These are phyloP conservation scores for Drosophila pseudoananassae DNA, from an alignment of 1,140 invertebrate species.

Conservation along the genomic window DNA sequence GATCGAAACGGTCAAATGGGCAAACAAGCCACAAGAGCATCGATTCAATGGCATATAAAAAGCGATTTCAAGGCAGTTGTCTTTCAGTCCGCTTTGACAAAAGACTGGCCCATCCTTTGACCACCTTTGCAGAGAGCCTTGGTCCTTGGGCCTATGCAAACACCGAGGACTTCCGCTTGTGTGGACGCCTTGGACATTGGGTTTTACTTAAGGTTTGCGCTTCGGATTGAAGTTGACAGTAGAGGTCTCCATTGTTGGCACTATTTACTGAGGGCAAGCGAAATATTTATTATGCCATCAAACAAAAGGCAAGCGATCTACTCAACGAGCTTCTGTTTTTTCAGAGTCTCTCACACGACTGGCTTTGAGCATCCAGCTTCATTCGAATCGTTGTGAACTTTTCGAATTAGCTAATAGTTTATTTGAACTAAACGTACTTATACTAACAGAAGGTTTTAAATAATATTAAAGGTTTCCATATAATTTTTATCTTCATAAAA, in stretches of 20 bases:
- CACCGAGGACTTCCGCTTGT: conserved; percentile 76
- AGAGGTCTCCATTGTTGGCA: conserved; percentile 53
- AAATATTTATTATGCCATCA: conserved; percentile 82
- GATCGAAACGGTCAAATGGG: conserved; percentile 50
- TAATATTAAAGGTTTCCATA: no score
- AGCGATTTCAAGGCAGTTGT: conserved; percentile 58
- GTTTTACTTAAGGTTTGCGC: conserved; percentile 35
- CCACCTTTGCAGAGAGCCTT: conserved; percentile 11
- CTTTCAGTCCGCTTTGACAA: conserved; percentile 59
- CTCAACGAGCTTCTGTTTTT: conserved; percentile 44
- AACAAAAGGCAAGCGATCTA: conserved; percentile 59
- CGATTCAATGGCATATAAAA: conserved; percentile 63
- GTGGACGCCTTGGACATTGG: conserved; percentile 40
- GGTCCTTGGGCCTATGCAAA: conserved; percentile 62
- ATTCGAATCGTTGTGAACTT: conserved; percentile 68
- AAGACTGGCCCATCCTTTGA: conserved; percentile 51
- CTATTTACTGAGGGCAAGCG: conserved; percentile 63
- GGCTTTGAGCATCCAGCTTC: background rate
- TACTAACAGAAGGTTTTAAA: no score
- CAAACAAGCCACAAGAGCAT: conserved; percentile 61
- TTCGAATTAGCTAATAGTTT: conserved; percentile 34
- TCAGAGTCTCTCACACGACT: background rate
- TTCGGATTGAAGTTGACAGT: conserved; percentile 16
- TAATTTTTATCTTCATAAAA: no score
- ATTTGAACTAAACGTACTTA: background rate